These are phyloP conservation scores for Prinia subflava DNA, from an alignment of 2,113 vertebrate species.

Conservation along the genomic window DNA sequence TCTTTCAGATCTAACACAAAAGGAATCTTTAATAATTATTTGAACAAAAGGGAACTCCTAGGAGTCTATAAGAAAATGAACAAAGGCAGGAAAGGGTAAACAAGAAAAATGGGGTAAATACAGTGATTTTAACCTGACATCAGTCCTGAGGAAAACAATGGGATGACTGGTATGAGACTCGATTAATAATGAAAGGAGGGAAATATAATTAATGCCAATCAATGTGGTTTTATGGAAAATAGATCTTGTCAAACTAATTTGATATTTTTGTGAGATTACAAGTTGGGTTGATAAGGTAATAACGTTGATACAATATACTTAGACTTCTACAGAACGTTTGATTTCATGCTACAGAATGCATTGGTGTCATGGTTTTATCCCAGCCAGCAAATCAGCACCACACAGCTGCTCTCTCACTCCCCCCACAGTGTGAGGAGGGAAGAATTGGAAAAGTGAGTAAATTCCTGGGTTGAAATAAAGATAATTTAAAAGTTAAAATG, in stretches of 20 bases:
- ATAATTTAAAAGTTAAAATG: background rate
- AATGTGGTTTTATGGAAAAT: slow-evolving; percentile 47
- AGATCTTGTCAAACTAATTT: slow-evolving; percentile 67
- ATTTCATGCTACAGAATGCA: background rate
- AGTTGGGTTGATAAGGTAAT: slow-evolving; percentile 41
- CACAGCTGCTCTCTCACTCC: background rate
- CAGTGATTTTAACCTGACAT: slow-evolving; percentile 14
- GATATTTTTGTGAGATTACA: slow-evolving; percentile 57
- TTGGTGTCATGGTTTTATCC: background rate
- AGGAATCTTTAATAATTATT: background rate
- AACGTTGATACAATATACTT: slow-evolving; percentile 33
- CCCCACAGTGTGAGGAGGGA: background rate
- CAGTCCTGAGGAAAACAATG: slow-evolving; percentile 41
- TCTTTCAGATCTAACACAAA: background rate
- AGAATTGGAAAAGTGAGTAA: background rate
- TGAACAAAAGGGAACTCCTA: background rate
- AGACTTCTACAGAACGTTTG: background rate
- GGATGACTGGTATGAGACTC: background rate
- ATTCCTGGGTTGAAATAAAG: background rate
- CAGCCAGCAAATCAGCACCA: background rate
- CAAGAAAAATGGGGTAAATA: slow-evolving; percentile 20
- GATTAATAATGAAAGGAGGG: slow-evolving; percentile 47
- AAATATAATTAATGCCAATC: slow-evolving; percentile 59
- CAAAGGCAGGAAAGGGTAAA: slow-evolving; percentile 27
- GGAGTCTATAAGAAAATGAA: background rate